These are phyloP conservation scores for Aldabrachelys gigantea DNA, from an alignment of 2,113 vertebrate species.

Conservation along the genomic window DNA sequence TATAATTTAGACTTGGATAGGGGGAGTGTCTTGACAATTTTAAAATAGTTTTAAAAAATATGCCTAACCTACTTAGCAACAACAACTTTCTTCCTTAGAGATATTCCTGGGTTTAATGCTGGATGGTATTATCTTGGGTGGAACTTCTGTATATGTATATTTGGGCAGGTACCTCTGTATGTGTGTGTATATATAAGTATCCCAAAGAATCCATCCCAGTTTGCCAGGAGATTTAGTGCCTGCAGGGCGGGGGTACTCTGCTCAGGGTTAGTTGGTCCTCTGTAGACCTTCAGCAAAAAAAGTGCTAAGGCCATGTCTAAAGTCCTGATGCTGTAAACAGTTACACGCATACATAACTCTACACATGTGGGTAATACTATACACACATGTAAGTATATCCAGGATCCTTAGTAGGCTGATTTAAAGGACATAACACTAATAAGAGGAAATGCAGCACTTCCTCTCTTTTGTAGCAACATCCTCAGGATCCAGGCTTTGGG, in stretches of 20 bases:
- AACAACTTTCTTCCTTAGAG: neutral
- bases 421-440: neutral
- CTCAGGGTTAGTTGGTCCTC: neutral
- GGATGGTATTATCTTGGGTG: neutral
- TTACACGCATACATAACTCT: neutral
- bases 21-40: constrained; percentile 24
- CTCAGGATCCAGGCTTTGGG: neutral
- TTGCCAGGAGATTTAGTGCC: neutral
- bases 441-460: neutral
- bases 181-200: neutral
- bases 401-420: neutral
- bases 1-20: constrained; percentile 41
- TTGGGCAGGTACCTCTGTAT: neutral
- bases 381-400: neutral
- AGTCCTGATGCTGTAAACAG: neutral
- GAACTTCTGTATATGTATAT: neutral
- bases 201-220: neutral
- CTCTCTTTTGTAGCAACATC: neutral
- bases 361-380: too few species aligned
- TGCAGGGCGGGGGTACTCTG: neutral
- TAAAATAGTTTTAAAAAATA: constrained; percentile 33
- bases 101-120: neutral
- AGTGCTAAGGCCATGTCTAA: neutral
- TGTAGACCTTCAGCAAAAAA: neutral
- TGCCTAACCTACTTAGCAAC: constrained; percentile 12